Conservation (phyloP, 2,888 invertebrate species). For the Drosophila hamatofila region DNA sequence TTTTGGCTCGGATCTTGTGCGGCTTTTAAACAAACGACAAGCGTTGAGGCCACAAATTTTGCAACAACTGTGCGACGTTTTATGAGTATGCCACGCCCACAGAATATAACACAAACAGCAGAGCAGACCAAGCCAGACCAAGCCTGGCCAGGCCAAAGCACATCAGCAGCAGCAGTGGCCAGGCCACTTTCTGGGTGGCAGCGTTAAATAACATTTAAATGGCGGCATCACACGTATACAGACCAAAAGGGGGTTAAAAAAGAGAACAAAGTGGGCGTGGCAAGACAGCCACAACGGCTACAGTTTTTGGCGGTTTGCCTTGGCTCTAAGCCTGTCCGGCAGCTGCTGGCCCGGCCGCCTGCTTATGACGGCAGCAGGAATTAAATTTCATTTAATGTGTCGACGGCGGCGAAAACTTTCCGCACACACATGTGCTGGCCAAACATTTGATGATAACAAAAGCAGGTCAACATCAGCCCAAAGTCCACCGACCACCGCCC, state of each 20-base stretch:
- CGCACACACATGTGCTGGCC: slow-evolving; percentile 67
- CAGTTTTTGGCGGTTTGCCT: slow-evolving; percentile 64
- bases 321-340: slow-evolving; percentile 68
- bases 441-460: slow-evolving; percentile 75
- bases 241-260: slow-evolving; percentile 12
- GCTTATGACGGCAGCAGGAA: slow-evolving; percentile 78
- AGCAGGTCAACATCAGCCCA: slow-evolving; percentile 59
- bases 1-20: slow-evolving; percentile 32
- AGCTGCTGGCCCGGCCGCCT: slow-evolving; percentile 41
- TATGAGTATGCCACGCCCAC: slow-evolving; percentile 60
- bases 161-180: slow-evolving; percentile 20
- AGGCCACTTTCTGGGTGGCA: slow-evolving; percentile 55
- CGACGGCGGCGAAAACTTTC: slow-evolving; percentile 68
- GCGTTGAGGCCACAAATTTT: slow-evolving; percentile 63
- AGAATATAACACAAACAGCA: slow-evolving; percentile 24
- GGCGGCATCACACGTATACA: slow-evolving; percentile 65
- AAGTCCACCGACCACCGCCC: not conserved
- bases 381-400: slow-evolving; percentile 79
- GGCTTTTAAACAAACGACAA: slow-evolving; percentile 63
- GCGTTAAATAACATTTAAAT: slow-evolving; percentile 79
- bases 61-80: slow-evolving; percentile 70
- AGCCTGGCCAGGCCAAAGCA: not conserved
- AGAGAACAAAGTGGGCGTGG: slow-evolving; percentile 6
- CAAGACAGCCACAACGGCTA: slow-evolving; percentile 56
- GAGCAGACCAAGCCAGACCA: not conserved